Conservation (phyloP, 37 sponge, comb jelly and placozoan genomes). For the Cladorhizidae sp. region DNA sequence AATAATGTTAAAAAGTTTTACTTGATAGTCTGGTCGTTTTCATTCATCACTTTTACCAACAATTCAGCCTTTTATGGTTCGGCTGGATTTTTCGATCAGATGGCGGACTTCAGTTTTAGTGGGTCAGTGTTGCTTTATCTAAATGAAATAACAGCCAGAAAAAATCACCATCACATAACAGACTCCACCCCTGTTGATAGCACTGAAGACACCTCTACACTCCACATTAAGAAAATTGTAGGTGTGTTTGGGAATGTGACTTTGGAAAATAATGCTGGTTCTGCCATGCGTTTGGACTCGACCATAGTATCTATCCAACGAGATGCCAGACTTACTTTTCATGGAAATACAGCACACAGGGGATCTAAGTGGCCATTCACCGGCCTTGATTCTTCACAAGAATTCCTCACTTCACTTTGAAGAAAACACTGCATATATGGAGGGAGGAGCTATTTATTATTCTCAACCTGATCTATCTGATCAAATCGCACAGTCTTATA, state of each 20-base stretch:
- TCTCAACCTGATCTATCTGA: background rate
- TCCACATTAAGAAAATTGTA: background rate
- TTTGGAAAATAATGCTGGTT: background rate
- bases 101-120: background rate
- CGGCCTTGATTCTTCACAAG: background rate
- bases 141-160: background rate
- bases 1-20: background rate
- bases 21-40: background rate
- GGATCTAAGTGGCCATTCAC: conserved; percentile 2
- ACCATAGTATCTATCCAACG: background rate
- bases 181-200: background rate
- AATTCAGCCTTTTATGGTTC: background rate
- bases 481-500: background rate
- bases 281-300: background rate
- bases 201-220: background rate
- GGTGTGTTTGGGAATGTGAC: background rate
- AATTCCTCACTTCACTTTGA: conserved; percentile 3
- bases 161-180: background rate
- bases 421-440: conserved; percentile 15
- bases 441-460: conserved; percentile 44
- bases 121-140: background rate
- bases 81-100: background rate
- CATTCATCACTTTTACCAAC: background rate
- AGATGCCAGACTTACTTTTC: background rate
- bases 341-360: background rate